A percentile compares a stretch with the other conserved stretches of the same genome.
Evolutionary conservation across 64 coral and sea anemone genomes (phyloP).

Genomic region (Pocillopora damicornis): DNA sequence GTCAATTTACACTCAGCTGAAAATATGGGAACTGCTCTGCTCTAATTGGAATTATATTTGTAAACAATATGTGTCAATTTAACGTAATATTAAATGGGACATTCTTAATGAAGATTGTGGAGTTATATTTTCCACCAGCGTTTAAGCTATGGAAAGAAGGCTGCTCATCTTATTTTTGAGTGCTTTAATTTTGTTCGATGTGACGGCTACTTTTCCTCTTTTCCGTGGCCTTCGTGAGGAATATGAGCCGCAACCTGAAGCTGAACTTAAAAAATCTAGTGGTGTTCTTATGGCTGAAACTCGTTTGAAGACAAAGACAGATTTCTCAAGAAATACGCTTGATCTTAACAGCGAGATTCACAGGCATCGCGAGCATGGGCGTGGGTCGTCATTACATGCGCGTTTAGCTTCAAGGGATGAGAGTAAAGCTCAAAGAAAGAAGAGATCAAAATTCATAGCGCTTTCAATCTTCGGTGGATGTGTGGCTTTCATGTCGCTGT

Average conservation of each 20-base stretch:
- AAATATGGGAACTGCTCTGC: background rate
- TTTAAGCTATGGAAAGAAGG: background rate
- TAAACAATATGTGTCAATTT: background rate
- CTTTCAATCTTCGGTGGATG: conserved; percentile 18
- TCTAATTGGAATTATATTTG: background rate
- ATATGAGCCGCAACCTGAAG: background rate
- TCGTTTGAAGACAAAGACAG: background rate
- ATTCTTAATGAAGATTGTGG: background rate
- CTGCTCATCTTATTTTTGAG: background rate
- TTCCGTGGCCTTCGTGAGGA: background rate
- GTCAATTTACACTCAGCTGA: background rate
- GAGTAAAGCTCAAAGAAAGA: background rate
- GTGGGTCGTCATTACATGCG: background rate
- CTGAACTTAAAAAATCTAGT: background rate
- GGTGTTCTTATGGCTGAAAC: background rate
- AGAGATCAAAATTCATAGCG: background rate
- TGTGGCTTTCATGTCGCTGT: background rate
- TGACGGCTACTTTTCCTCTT: conserved; percentile 15
- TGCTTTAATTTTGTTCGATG: background rate
- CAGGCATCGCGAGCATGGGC: background rate
- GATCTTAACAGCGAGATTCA: background rate
- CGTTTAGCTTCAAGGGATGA: conserved; percentile 13
- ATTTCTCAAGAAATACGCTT: background rate
- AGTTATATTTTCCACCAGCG: background rate
- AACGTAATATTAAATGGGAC: background rate